Evolutionary conservation across 2,797 vertebrate species (phyloP).

Genomic region (Macropus fuliginosus): DNA sequence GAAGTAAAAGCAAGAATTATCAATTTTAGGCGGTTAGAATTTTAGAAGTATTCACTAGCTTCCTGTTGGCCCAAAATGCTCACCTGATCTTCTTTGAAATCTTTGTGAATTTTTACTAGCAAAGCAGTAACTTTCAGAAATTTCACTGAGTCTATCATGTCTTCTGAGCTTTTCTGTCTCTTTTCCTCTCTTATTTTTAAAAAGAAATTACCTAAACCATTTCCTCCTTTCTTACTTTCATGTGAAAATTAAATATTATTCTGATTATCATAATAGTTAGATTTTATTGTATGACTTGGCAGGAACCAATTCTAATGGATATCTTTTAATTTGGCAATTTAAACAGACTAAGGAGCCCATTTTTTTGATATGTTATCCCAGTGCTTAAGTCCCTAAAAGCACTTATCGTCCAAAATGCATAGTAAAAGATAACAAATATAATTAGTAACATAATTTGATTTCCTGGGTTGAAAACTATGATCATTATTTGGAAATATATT

Average conservation of each 20-base stretch:
- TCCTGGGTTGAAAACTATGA: not conserved
- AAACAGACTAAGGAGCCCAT: not conserved
- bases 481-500: not conserved
- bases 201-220: not conserved
- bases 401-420: conserved; percentile 25
- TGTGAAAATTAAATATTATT: not conserved
- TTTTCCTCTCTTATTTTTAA: not conserved
- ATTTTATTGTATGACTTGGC: not conserved
- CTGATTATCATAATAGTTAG: not conserved
- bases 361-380: not conserved
- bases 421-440: conserved; percentile 9
- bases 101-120: not conserved
- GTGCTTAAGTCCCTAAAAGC: conserved; percentile 11
- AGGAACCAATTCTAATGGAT: not conserved
- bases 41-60: not conserved
- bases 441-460: not conserved
- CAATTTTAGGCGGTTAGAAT: not conserved
- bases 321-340: not conserved
- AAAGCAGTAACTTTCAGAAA: not conserved
- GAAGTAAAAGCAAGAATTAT: conserved; percentile 13
- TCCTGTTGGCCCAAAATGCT: not conserved
- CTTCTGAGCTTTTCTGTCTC: not conserved
- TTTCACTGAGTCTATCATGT: not conserved
- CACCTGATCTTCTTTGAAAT: not conserved
- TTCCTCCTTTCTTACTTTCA: not conserved